Base-by-base conservation (phyloP, 2,797 vertebrate genomes). In the Melanotaenia maccullochi region DNA sequence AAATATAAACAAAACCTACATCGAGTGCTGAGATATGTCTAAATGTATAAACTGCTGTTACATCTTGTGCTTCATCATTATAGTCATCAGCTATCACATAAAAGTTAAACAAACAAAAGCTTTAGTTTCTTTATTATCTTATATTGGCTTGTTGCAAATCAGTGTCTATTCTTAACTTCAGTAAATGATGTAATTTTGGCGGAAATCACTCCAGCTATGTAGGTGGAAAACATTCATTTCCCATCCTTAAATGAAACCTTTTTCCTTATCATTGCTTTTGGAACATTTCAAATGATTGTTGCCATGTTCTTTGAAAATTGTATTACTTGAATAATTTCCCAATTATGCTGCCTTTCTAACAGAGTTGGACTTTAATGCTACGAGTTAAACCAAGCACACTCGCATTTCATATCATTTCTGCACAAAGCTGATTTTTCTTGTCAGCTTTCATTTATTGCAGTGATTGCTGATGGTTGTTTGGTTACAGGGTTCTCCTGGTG, bases 401-500 rank as follows among this genome's bases (percentile, higher is more conserved):
- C 60, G 64, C 25, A 60, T 68, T 51, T 58, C 4, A 20, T 13
- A 32, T 9, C 5, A 57, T 36, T 40, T 25, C 35, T 30, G 33
- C 59, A 60, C 18, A 30, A 71, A 71, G 49, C 14, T 18, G 18
- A 5, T 0, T 71, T 76, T 62, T 69, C 47, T 35, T 20, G 30
- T 69, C 63, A 58, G 14, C 35, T 7, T 14, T 22, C 51, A 59
- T 76, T 12, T 28, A 20, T 38, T 38, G 49, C 68, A 32, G 49
- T 32, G 55, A 7, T 64, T 73, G 73, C 66, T 73, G 68, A 81
- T 68, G 44, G 24, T 32, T 85, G 6, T 80, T 49, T 25, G 35
- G 14, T 79, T 52, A 75, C 78, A 99, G 98, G 98, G 98, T 42
- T 97, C 98, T 5, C 94, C 96, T 1, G 98, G 98, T 81, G 98